Base-by-base conservation (phyloP, 2,888 invertebrate species). In the Crocallis elinguaria region DNA sequence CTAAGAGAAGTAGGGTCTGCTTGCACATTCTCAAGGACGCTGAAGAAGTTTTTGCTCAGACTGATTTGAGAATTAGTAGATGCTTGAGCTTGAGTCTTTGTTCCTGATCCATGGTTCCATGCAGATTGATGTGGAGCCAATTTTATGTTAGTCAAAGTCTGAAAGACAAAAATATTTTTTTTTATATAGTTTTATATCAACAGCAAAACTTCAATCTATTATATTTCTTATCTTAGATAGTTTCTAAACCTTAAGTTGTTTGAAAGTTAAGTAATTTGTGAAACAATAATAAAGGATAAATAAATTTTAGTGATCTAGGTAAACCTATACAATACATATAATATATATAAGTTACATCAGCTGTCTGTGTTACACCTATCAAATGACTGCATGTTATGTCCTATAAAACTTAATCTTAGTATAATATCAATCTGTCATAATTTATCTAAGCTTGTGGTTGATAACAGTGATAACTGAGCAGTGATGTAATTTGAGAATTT, bases 71-170 rank as follows among this genome's bases (percentile, higher is more conserved):
- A 78, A 66, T 78, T 86, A 57, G 75, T 85, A 36, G 61, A 63
- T 1, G 76, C 71, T 60, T 82, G 86, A 16, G 76, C 71, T 33
- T 76, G 80, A 46, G 72, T 80, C 74, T 89, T 91, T 29, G 86
- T 77, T 50, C 88, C 80, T n/a, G 89, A 85, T 19, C 88, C 88
- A 50, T 84, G 84, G 49, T 81, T 87, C 90, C 89, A 91, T 3
- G 43, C 21, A 8, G 81, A 79, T 45, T 78, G 77, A 32, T 74
- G 74, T 14, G 90, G 90, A 43, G 87, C 90, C 57, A 91, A 70
- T 71, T 86, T 90, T 27, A 89, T 84, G 63, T 76, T 82, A 45
- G 45, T 81, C 50, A 89, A 66, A 69, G 79, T 87, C 87, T 89
- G 76, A 43, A 76, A 78, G 52, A 11, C 8, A 59, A 53, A n/a